Base-by-base conservation (phyloP, 2,888 invertebrate genomes). In the Pegoplata infirma region DNA sequence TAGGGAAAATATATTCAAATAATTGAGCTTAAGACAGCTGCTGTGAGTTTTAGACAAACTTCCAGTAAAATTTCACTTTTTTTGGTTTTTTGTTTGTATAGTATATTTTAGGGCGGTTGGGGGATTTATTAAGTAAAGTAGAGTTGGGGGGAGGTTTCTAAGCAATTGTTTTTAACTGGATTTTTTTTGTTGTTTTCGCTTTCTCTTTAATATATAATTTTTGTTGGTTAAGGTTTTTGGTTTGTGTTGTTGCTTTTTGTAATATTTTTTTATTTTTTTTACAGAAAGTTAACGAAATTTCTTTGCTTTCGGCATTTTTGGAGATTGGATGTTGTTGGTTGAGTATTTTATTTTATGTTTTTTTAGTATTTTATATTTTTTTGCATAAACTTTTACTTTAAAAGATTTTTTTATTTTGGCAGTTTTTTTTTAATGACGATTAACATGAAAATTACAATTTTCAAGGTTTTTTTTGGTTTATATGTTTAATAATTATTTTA, bases 271-370 rank as follows among this genome's bases (percentile, higher is more conserved):
- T n/a, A n/a, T n/a, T n/a, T n/a, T n/a, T n/a, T n/a, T 19, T 69
- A 55, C 12, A 25, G 16, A 14, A 67, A 72, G 72, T 72, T 67
- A 72, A 67, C 67, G 72, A 72, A 71, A 69, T 78, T 73, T 69
- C 16, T 59, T 78, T 61, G 64, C 61, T 76, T 75, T 80, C 68
- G 76, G 76, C 66, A 69, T 61, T 79, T 80, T 81, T 72, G 74
- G 78, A 81, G 78, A 81, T 79, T 81, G 81, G 74, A 79, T 81
- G 73, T 32, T 32, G 25, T 59, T 51, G 14, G 36, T 16, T 23
- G 44, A 17, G 16, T 67, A 47, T 25, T 19, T 17, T 44, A n/a
- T n/a, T n/a, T n/a, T n/a, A n/a, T 16, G 23, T 21, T 46, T 69
- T 32, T 49, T 75, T 64, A 49, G 76, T n/a, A n/a, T n/a, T n/a